Conservation (phyloP, 2,888 invertebrate genomes). For the Drosophila conformis region DNA sequence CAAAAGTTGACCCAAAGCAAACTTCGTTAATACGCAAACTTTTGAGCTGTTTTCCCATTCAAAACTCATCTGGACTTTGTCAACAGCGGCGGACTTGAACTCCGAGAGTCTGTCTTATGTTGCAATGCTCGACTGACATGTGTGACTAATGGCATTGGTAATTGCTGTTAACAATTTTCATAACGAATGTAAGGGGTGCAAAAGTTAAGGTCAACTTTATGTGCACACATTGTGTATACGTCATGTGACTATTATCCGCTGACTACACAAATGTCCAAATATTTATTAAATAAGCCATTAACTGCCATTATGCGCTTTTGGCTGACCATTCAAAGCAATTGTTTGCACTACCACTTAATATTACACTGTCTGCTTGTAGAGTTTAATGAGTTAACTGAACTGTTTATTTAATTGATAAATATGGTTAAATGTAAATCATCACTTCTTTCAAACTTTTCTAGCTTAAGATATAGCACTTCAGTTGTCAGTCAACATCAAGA, state of each 20-base stretch:
- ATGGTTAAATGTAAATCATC: background rate
- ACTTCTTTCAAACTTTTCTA: background rate
- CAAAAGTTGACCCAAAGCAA: slow-evolving; percentile 27
- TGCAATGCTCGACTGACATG: slow-evolving; percentile 18
- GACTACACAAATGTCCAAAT: slow-evolving; percentile 11
- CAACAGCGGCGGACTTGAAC: slow-evolving; percentile 11
- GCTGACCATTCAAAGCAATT: slow-evolving; percentile 8
- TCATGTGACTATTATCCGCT: background rate
- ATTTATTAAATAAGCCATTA: slow-evolving; percentile 32
- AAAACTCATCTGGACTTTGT: slow-evolving; percentile 43
- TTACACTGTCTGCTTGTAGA: background rate
- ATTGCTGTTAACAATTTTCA: slow-evolving; percentile 62
- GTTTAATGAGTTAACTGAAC: background rate
- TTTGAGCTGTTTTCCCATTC: slow-evolving; percentile 22
- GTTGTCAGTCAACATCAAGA: background rate
- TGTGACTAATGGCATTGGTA: slow-evolving; percentile 60
- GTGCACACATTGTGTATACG: slow-evolving; percentile 33
- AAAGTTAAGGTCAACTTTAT: slow-evolving; percentile 1
- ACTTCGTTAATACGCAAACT: slow-evolving; percentile 31
- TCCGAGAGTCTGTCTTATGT: background rate
- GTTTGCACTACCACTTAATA: background rate
- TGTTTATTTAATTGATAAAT: background rate
- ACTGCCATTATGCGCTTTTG: slow-evolving; percentile 14
- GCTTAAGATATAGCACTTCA: background rate
- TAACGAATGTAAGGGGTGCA: slow-evolving; percentile 21